Conservation (phyloP, 2,113 vertebrate genomes). For the Neogale vison region DNA sequence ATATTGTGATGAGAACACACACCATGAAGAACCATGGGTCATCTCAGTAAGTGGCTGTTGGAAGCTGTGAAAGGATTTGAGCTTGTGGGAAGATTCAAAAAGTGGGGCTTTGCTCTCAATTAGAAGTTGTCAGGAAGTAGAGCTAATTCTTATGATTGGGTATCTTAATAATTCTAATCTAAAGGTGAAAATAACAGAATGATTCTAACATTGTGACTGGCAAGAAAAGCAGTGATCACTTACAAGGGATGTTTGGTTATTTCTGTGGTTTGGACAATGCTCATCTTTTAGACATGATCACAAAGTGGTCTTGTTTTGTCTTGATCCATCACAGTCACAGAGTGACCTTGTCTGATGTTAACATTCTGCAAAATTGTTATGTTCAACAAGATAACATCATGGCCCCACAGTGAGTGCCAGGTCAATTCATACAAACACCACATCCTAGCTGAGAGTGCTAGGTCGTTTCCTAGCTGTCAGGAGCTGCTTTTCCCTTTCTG, state of each 20-base stretch:
- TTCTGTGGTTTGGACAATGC: not conserved
- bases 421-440: not conserved
- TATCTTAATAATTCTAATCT: not conserved
- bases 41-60: not conserved
- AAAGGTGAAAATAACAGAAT: not conserved
- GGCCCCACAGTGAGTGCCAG: not conserved
- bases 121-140: not conserved
- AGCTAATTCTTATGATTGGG: not conserved
- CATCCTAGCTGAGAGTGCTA: not conserved
- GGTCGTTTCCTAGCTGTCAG: not conserved
- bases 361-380: not conserved
- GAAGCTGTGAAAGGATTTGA: too few relatives aligned
- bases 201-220: not conserved
- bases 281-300: not conserved
- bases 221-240: not conserved
- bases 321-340: not conserved
- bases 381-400: not conserved
- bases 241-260: not conserved
- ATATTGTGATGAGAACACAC: not conserved
- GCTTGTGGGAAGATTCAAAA: not conserved
- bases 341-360: not conserved
- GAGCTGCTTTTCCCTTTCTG: not conserved
- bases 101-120: not conserved
- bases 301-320: not conserved
- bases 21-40: not conserved